phyloP scores from a whole-genome alignment of 2,888 invertebrate species.

The Chrysolina americana region DNA sequence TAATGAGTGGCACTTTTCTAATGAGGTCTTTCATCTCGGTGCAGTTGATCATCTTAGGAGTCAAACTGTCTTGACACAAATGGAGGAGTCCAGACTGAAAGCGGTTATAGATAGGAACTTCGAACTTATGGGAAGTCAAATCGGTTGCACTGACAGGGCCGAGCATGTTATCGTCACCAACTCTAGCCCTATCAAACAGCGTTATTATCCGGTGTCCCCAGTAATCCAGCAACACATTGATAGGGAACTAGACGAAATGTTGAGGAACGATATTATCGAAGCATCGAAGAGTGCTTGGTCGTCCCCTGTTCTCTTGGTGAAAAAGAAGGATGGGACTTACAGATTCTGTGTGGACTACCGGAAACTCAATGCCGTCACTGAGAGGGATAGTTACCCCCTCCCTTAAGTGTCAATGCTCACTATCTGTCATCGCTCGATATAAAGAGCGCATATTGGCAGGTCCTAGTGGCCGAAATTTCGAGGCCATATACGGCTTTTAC shows the following conservation, averaged over 20 bases:
- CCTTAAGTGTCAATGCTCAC: background rate
- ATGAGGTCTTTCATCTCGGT: background rate
- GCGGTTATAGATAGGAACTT: constrained; percentile 11
- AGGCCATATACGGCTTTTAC: constrained; percentile 14
- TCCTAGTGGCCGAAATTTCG: background rate
- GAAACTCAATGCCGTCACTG: background rate
- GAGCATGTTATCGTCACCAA: constrained; percentile 16
- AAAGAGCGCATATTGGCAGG: background rate
- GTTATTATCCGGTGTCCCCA: constrained; percentile 13
- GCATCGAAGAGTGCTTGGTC: constrained; percentile 9
- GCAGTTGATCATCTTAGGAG: constrained; percentile 18
- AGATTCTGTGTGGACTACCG: background rate
- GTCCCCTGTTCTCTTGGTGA: background rate
- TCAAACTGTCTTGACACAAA: constrained; percentile 5
- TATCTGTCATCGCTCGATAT: background rate
- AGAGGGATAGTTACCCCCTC: background rate
- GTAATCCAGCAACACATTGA: constrained; percentile 15
- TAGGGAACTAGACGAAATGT: constrained; percentile 5
- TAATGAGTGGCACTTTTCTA: constrained; percentile 30
- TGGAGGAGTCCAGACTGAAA: constrained; percentile 7
- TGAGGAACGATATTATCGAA: constrained; percentile 4
- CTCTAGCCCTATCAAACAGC: background rate
- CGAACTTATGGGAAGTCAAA: constrained; percentile 6
- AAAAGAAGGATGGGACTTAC: background rate
- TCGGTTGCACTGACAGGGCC: constrained; percentile 3